These are phyloP conservation scores for Podarcis muralis DNA, from an alignment of 2,113 vertebrate genomes.

Conservation along the genomic window DNA sequence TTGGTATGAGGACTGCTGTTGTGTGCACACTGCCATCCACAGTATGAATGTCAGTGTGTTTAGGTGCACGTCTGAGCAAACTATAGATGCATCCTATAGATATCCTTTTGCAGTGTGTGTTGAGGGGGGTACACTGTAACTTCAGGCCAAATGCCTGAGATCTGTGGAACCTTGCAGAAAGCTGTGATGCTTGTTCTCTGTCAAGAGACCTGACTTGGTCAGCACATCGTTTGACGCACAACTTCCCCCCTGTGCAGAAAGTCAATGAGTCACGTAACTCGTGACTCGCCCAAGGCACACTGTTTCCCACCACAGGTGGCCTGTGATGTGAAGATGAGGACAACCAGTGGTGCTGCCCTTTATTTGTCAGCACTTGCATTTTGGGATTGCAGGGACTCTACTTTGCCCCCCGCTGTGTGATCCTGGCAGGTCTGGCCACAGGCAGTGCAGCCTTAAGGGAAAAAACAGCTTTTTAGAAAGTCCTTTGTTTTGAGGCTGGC, in stretches of 20 bases:
- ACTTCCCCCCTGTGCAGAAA: background rate
- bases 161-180: background rate
- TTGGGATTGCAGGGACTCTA: background rate
- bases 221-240: background rate
- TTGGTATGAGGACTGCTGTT: too few relatives aligned
- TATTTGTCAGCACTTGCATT: accelerated
- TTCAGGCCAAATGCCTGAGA: background rate
- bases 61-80: too few relatives aligned
- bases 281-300: background rate
- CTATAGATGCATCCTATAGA: background rate
- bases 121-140: background rate
- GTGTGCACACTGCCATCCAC: too few relatives aligned
- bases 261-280: accelerated
- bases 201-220: background rate
- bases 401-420: conserved; percentile 9
- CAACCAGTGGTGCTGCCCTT: background rate
- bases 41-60: too few relatives aligned
- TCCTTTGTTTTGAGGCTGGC: conserved; percentile 46
- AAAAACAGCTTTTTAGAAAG: conserved; percentile 30
- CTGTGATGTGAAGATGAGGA: accelerated
- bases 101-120: background rate
- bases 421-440: conserved; percentile 47
- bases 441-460: conserved; percentile 43
- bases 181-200: background rate
- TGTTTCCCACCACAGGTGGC: background rate